Base-by-base conservation (phyloP, 2,113 vertebrate genomes). In the Atlantisia rogersi region DNA sequence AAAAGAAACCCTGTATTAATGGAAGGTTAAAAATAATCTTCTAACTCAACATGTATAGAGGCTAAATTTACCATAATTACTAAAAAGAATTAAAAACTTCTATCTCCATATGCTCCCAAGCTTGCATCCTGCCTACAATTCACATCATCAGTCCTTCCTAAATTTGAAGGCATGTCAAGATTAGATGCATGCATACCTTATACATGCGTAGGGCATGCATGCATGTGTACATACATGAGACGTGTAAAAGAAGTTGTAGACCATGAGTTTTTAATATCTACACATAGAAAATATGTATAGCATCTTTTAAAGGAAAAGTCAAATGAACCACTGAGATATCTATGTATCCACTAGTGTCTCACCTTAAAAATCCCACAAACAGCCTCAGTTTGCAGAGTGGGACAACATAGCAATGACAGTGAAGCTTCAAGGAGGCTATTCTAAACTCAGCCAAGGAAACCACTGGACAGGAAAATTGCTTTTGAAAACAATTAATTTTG, bases 151-250 rank as follows among this genome's bases (percentile, higher is more conserved):
- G 15, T 58, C 29, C 31, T 56, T 92, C 42, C 19, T 24, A 28
- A 88, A 5, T 88, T 16, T 56, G 40, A 83, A 52, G 44, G 12
- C 10, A 22, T 6, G 8, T 37, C 52, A 80, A 55, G 37, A 18
- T 69, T 55, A 22, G 5, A 39, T 5, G 12, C 5, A 7, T 16
- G 26, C 8, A 10, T 25, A 32, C 26, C 13, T 28, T 68, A 25
- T 16, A 35, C 10, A 8, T 22, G 15, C 18, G 9, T 1, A 28
- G 40, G 12, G 7, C 24, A 70, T 1, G 8, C 28, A 44, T 9
- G 9, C 18, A 25, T 6, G 6, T 4, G 2, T 40, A 10, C 18
- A 3, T 55, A 7, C 7, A 15, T 37, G 6, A 42, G 4, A 52
- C 5, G 8, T 1, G 3, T 22, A 67, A 65, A 39, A 13, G 5